These are phyloP conservation scores for Galleria mellonella DNA, from an alignment of 1,140 invertebrate species.

Conservation along the genomic window DNA sequence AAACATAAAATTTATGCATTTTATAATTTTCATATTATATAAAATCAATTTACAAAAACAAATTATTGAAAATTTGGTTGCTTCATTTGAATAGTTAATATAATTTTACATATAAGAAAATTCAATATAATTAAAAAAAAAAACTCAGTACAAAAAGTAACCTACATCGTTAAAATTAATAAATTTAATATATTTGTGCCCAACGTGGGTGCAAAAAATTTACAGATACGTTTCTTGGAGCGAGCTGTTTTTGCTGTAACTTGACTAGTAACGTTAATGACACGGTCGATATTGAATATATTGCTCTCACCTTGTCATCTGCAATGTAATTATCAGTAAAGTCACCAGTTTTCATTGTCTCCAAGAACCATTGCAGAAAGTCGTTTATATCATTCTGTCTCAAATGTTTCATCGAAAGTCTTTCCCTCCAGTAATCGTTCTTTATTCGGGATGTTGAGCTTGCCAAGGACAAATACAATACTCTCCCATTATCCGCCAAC, in stretches of 20 bases:
- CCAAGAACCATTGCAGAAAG: conserved; percentile 2
- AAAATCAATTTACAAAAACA: too few relatives aligned
- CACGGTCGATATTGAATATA: background rate
- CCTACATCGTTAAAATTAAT: too few relatives aligned
- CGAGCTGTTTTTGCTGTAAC: background rate
- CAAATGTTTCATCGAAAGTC: conserved; percentile 7
- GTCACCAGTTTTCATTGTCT: background rate
- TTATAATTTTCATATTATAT: too few relatives aligned
- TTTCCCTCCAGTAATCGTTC: conserved; percentile 23
- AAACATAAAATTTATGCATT: too few relatives aligned
- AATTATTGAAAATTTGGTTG: too few relatives aligned
- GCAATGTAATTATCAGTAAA: background rate
- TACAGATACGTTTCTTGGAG: background rate
- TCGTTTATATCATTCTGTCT: conserved; percentile 4
- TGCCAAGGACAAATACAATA: conserved; percentile 81
- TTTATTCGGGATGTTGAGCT: conserved; percentile 70
- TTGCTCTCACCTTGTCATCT: background rate
- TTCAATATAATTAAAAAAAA: too few relatives aligned
- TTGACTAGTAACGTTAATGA: background rate
- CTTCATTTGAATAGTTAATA: too few relatives aligned
- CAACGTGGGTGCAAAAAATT: background rate
- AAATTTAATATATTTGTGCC: too few relatives aligned
- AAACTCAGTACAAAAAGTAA: too few relatives aligned
- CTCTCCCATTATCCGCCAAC: conserved; percentile 76
- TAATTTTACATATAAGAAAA: too few relatives aligned